Conservation (phyloP, 92 coral and sea anemone genomes). For the Meandrina meandrites region DNA sequence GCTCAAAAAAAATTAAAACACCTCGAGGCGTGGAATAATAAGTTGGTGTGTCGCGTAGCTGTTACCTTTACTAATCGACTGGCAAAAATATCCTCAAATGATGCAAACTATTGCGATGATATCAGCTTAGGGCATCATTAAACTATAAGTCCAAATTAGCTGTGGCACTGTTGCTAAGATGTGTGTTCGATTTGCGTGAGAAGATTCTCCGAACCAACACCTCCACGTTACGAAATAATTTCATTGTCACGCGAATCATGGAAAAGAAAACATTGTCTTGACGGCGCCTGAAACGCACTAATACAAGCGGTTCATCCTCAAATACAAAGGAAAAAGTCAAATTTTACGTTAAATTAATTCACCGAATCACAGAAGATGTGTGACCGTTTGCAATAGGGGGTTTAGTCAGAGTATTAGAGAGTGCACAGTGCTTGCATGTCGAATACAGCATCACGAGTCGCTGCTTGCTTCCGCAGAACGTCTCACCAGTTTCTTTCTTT, state of each 20-base stretch:
- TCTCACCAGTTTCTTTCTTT: not conserved
- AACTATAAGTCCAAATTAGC: not conserved
- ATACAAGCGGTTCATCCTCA: not conserved
- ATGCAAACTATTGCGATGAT: not conserved
- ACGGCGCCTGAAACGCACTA: not conserved
- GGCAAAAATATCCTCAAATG: not conserved
- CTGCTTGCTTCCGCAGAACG: not conserved
- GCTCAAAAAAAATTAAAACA: not conserved
- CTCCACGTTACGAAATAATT: not conserved
- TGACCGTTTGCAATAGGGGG: not conserved
- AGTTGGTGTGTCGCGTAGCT: not conserved
- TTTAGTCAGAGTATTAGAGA: not conserved
- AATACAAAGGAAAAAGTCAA: not conserved
- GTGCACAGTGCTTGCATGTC: not conserved
- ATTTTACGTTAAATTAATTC: not conserved
- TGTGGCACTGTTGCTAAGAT: not conserved
- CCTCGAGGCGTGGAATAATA: not conserved
- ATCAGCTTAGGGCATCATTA: not conserved
- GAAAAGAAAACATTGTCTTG: too few relatives aligned
- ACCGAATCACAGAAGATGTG: not conserved
- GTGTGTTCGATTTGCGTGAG: not conserved
- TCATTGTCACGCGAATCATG: constrained; percentile 1
- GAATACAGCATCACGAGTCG: not conserved
- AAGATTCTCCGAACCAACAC: not conserved
- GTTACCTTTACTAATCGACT: not conserved